A percentile compares a stretch with the other conserved stretches of the same genome.
phyloP scores from a whole-genome alignment of 2,888 invertebrate species.

The Cerceris rybyensis region DNA sequence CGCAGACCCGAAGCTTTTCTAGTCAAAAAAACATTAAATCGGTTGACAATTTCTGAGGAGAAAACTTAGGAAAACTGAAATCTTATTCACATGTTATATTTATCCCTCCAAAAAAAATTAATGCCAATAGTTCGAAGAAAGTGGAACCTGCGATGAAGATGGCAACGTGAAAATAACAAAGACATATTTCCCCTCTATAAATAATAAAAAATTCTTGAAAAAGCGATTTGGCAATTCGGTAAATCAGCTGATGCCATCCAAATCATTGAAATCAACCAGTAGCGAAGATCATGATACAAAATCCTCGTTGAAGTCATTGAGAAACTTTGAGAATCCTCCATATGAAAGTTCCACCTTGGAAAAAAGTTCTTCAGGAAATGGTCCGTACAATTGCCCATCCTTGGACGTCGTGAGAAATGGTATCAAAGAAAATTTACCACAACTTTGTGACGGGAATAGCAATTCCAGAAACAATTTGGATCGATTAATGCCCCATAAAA shows the following conservation, averaged over 20 bases:
- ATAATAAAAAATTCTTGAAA: background rate
- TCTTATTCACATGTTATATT: background rate
- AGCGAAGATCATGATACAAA: conserved; percentile 2
- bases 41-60: too few species aligned
- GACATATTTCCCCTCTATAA: conserved; percentile 17
- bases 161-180: conserved; percentile 55
- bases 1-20: too few species aligned
- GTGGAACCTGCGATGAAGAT: conserved; percentile 49
- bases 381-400: too few species aligned
- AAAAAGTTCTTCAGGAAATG: too few species aligned
- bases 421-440: too few species aligned
- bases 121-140: conserved; percentile 39
- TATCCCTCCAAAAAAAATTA: background rate
- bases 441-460: too few species aligned
- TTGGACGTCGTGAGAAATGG: too few species aligned
- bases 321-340: background rate
- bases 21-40: too few species aligned
- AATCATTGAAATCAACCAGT: background rate
- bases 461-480: too few species aligned
- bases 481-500: too few species aligned
- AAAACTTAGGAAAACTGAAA: too few species aligned
- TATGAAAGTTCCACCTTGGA: too few species aligned
- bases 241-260: background rate
- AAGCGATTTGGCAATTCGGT: background rate
- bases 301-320: background rate